These are phyloP conservation scores for Dromius quadrimaculatus DNA, from an alignment of 2,888 invertebrate genomes.

Conservation along the genomic window DNA sequence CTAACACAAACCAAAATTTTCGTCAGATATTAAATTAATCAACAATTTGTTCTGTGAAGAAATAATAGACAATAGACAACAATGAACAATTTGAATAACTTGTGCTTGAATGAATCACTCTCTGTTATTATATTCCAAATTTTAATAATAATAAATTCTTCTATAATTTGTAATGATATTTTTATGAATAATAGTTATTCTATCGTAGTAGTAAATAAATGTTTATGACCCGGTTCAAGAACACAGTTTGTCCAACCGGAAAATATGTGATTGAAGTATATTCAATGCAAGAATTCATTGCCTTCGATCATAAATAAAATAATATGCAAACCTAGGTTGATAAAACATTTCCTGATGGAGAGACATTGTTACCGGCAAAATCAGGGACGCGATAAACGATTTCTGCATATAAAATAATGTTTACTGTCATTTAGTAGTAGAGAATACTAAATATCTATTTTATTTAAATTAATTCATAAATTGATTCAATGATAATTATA, in stretches of 20 bases:
- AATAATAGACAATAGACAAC: too few species aligned
- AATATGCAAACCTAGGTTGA: background rate
- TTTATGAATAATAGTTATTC: background rate
- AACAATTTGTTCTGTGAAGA: too few species aligned
- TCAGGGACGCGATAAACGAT: background rate
- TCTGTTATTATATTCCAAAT: background rate
- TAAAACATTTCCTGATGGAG: background rate
- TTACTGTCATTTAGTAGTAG: background rate
- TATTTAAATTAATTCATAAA: too few species aligned
- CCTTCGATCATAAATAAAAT: background rate
- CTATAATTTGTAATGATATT: background rate
- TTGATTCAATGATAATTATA: background rate
- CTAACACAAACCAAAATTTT: too few species aligned
- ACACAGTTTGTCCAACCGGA: background rate
- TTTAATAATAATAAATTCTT: background rate
- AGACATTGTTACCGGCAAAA: background rate
- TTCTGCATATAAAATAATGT: background rate
- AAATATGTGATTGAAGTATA: background rate
- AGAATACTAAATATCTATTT: too few species aligned
- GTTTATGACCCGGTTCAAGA: background rate
- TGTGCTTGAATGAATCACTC: background rate
- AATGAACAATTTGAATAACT: too few species aligned
- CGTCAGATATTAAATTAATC: too few species aligned
- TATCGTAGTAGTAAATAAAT: background rate
- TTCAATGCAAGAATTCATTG: background rate